Conservation (phyloP, 53 echinoderm and acorn worm species). For the Antedon mediterranea region DNA sequence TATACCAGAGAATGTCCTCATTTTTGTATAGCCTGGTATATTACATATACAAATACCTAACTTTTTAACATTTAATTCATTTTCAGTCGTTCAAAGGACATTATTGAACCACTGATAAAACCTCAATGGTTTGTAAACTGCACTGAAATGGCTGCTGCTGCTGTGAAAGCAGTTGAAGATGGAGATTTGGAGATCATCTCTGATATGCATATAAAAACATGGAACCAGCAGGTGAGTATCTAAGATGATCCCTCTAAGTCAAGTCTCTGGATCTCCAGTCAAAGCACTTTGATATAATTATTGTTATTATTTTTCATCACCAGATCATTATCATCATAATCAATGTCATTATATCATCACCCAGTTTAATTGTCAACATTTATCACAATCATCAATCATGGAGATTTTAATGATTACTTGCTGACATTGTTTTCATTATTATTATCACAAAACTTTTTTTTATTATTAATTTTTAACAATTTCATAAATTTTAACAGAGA, state of each 20-base stretch:
- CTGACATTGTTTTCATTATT: no score
- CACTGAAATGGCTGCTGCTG: conserved; percentile 62
- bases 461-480: neutral
- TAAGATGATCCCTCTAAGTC: neutral
- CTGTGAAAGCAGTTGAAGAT: conserved; percentile 71
- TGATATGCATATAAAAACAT: conserved; percentile 95
- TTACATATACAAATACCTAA: no score
- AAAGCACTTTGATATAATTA: no score
- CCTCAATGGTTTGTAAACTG: conserved; percentile 98
- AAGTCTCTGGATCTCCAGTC: no score
- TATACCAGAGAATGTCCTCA: no score
- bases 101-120: conserved; percentile 87
- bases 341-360: no score
- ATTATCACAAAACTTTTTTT: neutral
- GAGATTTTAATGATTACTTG: no score
- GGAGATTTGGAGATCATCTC: conserved; percentile 71
- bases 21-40: no score
- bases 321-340: no score
- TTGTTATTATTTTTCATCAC: no score
- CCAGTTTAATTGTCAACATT: no score
- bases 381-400: no score
- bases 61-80: neutral
- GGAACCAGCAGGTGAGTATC: conserved; percentile 89
- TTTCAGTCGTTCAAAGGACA: conserved; percentile 92
- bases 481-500: conserved; percentile 38